phyloP scores from a whole-genome alignment of 2,113 vertebrate species.

The Cyprinodon variegatus region DNA sequence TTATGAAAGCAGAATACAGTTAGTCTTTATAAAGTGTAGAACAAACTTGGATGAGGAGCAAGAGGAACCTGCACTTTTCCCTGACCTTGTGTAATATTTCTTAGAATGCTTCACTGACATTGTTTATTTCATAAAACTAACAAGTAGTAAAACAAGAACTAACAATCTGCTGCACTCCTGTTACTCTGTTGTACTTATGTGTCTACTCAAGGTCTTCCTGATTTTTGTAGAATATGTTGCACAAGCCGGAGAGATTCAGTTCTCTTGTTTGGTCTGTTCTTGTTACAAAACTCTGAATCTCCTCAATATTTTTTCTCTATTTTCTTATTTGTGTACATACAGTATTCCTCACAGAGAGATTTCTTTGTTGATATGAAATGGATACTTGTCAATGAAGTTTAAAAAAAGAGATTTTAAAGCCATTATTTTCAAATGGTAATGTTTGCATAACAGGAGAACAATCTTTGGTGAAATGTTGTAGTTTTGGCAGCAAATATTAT shows the following conservation, averaged over 20 bases:
- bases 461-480: too few relatives aligned
- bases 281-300: background rate
- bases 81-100: conserved; percentile 55
- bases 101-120: conserved; percentile 33
- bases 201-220: conserved; percentile 45
- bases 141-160: conserved; percentile 46
- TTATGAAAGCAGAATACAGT: conserved; percentile 38
- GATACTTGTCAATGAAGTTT: background rate
- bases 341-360: background rate
- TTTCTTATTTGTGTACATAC: background rate
- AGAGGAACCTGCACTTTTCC: conserved; percentile 41
- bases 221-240: conserved; percentile 35
- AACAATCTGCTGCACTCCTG: conserved; percentile 3
- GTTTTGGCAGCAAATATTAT: background rate
- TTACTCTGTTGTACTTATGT: conserved; percentile 29
- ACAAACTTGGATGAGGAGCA: conserved; percentile 12
- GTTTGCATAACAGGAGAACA: too few relatives aligned
- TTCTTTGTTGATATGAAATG: too few relatives aligned
- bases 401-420: background rate
- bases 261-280: conserved; percentile 18
- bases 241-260: conserved; percentile 12
- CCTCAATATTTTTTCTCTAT: background rate
- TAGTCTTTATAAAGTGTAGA: conserved; percentile 33
- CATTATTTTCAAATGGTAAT: too few relatives aligned
- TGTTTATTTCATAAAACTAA: conserved; percentile 63